Conservation (phyloP, 2,113 vertebrate species). For the Cacatua alba region DNA sequence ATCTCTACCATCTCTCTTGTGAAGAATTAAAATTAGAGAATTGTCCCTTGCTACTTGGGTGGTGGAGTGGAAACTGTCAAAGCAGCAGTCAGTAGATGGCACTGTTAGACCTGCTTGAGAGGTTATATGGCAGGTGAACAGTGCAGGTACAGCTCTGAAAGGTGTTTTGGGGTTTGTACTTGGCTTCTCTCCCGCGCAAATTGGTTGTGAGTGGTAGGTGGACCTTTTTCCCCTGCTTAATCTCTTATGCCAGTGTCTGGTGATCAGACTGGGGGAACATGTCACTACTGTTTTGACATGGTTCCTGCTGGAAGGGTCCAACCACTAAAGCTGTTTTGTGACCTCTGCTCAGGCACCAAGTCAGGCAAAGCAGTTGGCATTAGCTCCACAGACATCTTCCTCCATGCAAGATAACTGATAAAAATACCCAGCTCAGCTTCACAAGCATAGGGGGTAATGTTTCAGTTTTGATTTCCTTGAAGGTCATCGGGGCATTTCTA, state of each 20-base stretch:
- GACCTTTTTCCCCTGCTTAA: not conserved
- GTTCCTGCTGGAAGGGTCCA: not conserved
- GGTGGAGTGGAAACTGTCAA: not conserved
- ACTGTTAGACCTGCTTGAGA: not conserved
- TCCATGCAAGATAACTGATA: accelerated
- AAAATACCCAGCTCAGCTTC: not conserved
- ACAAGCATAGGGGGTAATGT: accelerated
- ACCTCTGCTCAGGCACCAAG: not conserved
- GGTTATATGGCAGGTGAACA: not conserved
- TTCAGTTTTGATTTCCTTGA: not conserved
- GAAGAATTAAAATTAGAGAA: not conserved
- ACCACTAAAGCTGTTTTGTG: accelerated
- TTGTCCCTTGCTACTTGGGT: not conserved
- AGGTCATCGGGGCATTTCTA: accelerated
- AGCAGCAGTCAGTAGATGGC: conserved; percentile 24
- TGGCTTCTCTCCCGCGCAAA: not conserved
- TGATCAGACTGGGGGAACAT: accelerated
- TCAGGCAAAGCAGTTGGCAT: accelerated
- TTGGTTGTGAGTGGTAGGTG: not conserved
- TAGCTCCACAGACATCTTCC: not conserved
- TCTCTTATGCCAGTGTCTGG: not conserved
- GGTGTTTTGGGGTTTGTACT: too few relatives aligned
- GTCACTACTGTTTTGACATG: not conserved
- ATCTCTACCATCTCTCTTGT: not conserved
- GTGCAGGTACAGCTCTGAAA: not conserved